Percentiles rank a stretch among this genome's conserved stretches.
These are phyloP conservation scores for Eufriesea mexicana DNA, from an alignment of 1,140 invertebrate genomes.

Conservation along the genomic window DNA sequence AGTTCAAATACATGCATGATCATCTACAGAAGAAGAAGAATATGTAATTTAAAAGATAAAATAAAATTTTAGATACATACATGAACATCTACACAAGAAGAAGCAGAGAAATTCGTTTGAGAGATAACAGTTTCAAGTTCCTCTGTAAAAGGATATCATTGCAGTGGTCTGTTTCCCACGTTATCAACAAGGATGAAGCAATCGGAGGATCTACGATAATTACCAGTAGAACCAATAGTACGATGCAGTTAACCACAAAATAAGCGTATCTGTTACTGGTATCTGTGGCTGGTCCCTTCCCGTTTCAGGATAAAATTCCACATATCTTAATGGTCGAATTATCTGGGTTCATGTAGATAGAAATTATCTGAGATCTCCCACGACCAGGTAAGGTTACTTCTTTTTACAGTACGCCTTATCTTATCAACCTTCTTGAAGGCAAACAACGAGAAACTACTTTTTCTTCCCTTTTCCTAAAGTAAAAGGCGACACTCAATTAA, in stretches of 20 bases:
- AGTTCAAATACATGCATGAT: too few relatives aligned
- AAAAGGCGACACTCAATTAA: not conserved
- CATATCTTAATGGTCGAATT: not conserved
- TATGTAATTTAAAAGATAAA: too few relatives aligned
- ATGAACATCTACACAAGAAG: too few relatives aligned
- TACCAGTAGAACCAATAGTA: not conserved
- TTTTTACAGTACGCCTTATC: not conserved
- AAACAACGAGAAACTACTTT: not conserved
- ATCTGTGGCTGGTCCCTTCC: too few relatives aligned
- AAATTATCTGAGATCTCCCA: slow-evolving; percentile 11
- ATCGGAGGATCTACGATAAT: not conserved
- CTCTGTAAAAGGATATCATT: not conserved
- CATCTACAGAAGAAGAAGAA: too few relatives aligned
- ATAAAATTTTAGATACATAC: too few relatives aligned
- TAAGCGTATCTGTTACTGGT: not conserved
- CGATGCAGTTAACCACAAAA: not conserved
- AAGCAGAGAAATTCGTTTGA: too few relatives aligned
- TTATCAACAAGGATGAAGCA: not conserved
- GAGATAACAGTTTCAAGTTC: not conserved
- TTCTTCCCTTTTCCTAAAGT: not conserved
- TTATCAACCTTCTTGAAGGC: not conserved
- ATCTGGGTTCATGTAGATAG: not conserved
- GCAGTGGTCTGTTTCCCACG: not conserved
- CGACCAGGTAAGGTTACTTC: not conserved
- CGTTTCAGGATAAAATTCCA: not conserved